Conservation (phyloP, 2,113 vertebrate species). For the Salvelinus namaycush region DNA sequence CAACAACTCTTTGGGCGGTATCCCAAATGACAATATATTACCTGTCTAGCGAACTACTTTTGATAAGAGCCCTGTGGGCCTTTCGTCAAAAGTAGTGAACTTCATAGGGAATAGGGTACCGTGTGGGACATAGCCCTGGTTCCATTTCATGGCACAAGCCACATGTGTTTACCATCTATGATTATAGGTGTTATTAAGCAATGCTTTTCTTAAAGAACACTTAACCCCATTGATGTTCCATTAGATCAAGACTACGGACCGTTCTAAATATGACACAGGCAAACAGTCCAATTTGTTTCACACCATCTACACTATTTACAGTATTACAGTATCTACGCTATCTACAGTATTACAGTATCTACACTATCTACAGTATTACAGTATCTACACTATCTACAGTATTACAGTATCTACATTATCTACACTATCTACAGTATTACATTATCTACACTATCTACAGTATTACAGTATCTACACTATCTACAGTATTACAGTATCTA, state of each 20-base stretch:
- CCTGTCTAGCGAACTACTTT: slow-evolving; percentile 8
- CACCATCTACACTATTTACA: slow-evolving; percentile 12
- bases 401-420: too few species aligned
- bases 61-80: too few species aligned
- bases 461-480: too few species aligned
- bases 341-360: too few species aligned
- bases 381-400: too few species aligned
- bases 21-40: too few species aligned
- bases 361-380: too few species aligned
- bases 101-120: too few species aligned
- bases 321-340: not conserved
- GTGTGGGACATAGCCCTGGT: not conserved
- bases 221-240: not conserved
- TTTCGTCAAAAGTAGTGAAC: too few species aligned
- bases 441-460: too few species aligned
- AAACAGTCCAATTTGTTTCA: not conserved
- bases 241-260: not conserved
- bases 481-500: too few species aligned
- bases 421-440: too few species aligned
- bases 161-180: slow-evolving; percentile 40
- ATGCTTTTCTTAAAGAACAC: slow-evolving; percentile 27
- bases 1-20: not conserved
- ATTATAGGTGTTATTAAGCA: slow-evolving; percentile 45
- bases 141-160: slow-evolving; percentile 30
- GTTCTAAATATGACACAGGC: not conserved